Percentiles rank a stretch among this genome's conserved stretches.
Conservation (phyloP, 2,888 invertebrate genomes). For the Eledona agricola region DNA sequence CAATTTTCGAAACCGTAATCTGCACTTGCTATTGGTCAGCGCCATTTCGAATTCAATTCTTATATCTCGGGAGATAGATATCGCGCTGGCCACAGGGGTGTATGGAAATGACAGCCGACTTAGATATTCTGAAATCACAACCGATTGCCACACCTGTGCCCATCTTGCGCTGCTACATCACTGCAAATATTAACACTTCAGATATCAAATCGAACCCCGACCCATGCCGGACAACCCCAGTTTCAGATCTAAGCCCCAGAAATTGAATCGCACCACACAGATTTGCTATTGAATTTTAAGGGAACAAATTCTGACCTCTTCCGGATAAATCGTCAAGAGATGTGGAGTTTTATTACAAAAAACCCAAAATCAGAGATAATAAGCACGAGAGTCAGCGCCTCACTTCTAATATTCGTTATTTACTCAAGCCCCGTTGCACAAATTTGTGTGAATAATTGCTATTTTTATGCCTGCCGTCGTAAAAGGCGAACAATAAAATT, state of each 20-base stretch:
- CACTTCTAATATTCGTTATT: too few species aligned
- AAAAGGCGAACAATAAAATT: slow-evolving; percentile 46
- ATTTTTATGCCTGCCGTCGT: slow-evolving; percentile 39
- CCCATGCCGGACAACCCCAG: slow-evolving; percentile 26
- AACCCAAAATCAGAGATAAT: background rate
- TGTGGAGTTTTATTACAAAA: background rate
- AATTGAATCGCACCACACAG: slow-evolving; percentile 21
- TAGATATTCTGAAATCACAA: slow-evolving; percentile 62
- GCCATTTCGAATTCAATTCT: slow-evolving; percentile 63
- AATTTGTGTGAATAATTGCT: slow-evolving; percentile 29
- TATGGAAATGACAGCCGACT: slow-evolving; percentile 59
- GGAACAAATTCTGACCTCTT: background rate
- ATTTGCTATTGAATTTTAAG: slow-evolving; percentile 1
- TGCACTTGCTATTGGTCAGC: slow-evolving; percentile 63
- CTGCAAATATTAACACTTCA: slow-evolving; percentile 59
- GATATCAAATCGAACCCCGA: slow-evolving; percentile 34
- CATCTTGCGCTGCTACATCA: slow-evolving; percentile 46
- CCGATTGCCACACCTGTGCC: slow-evolving; percentile 60
- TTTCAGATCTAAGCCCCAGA: slow-evolving; percentile 21
- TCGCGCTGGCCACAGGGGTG: slow-evolving; percentile 58
- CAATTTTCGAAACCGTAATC: slow-evolving; percentile 63
- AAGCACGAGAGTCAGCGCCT: too few species aligned
- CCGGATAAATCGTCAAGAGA: slow-evolving; percentile 3
- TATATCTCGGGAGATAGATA: slow-evolving; percentile 62
- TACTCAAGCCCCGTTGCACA: too few species aligned